Evolutionary conservation across 1,140 invertebrate genomes (phyloP).

Genomic region (Nephila pilipes): DNA sequence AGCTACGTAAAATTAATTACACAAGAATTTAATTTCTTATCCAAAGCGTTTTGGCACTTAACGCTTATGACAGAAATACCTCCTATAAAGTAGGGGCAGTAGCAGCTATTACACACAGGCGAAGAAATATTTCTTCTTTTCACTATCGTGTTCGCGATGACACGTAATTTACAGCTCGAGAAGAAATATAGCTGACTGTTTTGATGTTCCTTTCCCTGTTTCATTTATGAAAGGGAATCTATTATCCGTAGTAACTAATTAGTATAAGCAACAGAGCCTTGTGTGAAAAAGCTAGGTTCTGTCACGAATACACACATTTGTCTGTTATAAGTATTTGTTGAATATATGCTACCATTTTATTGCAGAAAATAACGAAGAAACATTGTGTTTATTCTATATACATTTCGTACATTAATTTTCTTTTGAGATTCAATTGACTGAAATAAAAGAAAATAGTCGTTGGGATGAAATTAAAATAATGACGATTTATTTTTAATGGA

Average conservation of each 20-base stretch:
- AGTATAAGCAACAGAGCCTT: not conserved
- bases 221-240: not conserved
- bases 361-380: too few species aligned
- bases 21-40: conserved; percentile 15
- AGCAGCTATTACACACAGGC: not conserved
- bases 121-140: not conserved
- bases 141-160: not conserved
- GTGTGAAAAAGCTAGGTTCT: not conserved
- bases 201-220: not conserved
- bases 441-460: too few species aligned
- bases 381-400: too few species aligned
- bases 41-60: not conserved
- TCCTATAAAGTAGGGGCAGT: not conserved
- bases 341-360: too few species aligned
- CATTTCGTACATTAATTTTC: too few species aligned
- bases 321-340: too few species aligned
- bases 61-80: conserved; percentile 18
- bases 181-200: conserved; percentile 14
- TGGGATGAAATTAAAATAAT: too few species aligned
- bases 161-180: not conserved
- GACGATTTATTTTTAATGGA: too few species aligned
- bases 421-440: too few species aligned
- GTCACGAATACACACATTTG: not conserved
- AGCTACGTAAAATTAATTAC: conserved; percentile 4
- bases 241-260: not conserved